These are phyloP conservation scores for Ruditapes philippinarum DNA, from an alignment of 1,140 invertebrate species.

Conservation along the genomic window DNA sequence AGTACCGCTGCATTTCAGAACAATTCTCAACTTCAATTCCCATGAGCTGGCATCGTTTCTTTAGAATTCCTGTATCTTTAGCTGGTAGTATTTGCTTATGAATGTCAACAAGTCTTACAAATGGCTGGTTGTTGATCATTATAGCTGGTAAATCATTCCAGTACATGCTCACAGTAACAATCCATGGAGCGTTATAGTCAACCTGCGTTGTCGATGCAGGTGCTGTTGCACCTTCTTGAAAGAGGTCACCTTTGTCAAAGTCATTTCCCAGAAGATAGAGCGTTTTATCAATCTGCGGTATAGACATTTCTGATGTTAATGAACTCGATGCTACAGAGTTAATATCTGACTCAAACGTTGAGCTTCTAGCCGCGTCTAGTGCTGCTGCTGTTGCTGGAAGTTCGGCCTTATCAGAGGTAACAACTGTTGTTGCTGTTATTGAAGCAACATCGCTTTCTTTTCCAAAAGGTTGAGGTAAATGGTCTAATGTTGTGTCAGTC, in stretches of 20 bases:
- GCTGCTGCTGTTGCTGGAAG: conserved; percentile 1
- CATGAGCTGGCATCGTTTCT: conserved; percentile 85
- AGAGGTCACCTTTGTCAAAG: conserved; percentile 65
- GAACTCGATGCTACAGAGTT: not conserved
- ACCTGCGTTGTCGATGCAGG: conserved; percentile 9
- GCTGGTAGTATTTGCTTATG: conserved; percentile 86
- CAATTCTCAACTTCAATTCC: conserved; percentile 84
- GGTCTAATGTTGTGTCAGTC: no score
- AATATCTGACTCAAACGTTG: conserved; percentile 22
- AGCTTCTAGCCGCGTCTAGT: not conserved
- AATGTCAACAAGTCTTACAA: conserved; percentile 85
- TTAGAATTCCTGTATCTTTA: conserved; percentile 86
- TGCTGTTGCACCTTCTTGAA: conserved; percentile 58
- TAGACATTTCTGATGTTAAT: conserved; percentile 47
- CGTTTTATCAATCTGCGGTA: conserved; percentile 66
- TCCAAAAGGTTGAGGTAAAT: no score
- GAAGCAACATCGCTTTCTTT: not conserved
- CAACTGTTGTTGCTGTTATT: not conserved
- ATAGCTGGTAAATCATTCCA: conserved; percentile 86
- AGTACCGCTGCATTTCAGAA: conserved; percentile 86
- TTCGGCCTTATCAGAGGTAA: not conserved
- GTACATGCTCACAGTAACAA: conserved; percentile 84
- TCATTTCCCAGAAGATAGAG: conserved; percentile 73
- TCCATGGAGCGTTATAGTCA: conserved; percentile 80
- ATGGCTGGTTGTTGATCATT: conserved; percentile 83